Evolutionary conservation across 2,888 invertebrate genomes (phyloP).

Genomic region (Willowsia nigromaculata): DNA sequence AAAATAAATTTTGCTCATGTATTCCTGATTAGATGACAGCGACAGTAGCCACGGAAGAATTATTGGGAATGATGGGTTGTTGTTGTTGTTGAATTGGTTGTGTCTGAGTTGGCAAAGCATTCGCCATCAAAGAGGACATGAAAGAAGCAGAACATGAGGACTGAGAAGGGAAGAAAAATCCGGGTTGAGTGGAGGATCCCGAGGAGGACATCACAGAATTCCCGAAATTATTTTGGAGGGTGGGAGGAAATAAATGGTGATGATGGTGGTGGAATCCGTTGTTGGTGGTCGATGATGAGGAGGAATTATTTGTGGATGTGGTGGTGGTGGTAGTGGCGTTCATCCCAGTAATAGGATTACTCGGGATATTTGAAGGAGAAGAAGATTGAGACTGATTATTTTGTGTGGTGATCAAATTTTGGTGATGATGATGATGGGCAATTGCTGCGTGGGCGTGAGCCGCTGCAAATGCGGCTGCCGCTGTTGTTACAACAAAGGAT

Average conservation of each 20-base stretch:
- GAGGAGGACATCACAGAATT: not conserved
- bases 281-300: not conserved
- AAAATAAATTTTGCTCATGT: not conserved
- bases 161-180: constrained; percentile 8
- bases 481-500: constrained; percentile 81
- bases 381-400: constrained; percentile 15
- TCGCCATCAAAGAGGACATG: constrained; percentile 26
- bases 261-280: not conserved
- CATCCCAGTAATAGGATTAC: constrained; percentile 48
- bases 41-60: not conserved
- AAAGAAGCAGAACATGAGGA: not conserved
- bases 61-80: constrained; percentile 22
- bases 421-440: constrained; percentile 85
- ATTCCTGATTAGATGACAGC: constrained; percentile 30
- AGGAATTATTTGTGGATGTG: not conserved
- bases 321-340: not conserved
- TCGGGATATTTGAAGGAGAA: not conserved
- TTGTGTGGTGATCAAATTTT: constrained; percentile 80
- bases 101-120: not conserved
- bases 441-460: constrained; percentile 85
- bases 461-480: constrained; percentile 83
- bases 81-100: not conserved
- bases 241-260: not conserved
- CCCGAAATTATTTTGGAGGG: not conserved
- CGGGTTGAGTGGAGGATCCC: not conserved